Percentiles rank a stretch among this genome's conserved stretches.
phyloP scores from a whole-genome alignment of 2,888 invertebrate genomes.

The Drosophila percnosoma region DNA sequence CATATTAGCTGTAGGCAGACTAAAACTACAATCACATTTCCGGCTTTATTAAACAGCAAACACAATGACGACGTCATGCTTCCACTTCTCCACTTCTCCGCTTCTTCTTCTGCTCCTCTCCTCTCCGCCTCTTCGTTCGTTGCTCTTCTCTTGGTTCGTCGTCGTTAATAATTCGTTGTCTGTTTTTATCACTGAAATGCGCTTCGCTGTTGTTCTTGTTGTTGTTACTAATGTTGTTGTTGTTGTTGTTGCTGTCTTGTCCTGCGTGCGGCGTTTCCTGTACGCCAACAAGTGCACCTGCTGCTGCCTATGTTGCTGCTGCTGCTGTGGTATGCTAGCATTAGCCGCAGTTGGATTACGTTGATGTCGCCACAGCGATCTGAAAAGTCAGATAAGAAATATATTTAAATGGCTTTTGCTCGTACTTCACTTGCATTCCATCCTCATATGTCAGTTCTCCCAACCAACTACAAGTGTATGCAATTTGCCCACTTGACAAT shows the following conservation, averaged over 20 bases:
- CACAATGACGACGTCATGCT: conserved; percentile 58
- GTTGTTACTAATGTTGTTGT: not conserved
- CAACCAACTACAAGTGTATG: conserved; percentile 20
- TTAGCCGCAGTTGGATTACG: conserved; percentile 62
- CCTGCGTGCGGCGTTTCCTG: conserved; percentile 64
- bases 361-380: conserved; percentile 57
- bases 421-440: conserved; percentile 44
- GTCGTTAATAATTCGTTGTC: conserved; percentile 68
- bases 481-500: conserved; percentile 65
- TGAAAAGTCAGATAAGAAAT: conserved; percentile 70
- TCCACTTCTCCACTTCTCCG: not conserved
- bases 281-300: conserved; percentile 58
- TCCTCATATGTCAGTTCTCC: conserved; percentile 18
- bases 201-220: conserved; percentile 14
- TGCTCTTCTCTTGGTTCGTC: conserved; percentile 46
- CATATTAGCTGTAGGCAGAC: conserved; percentile 67
- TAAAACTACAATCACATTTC: conserved; percentile 71
- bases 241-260: conserved; percentile 28
- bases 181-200: conserved; percentile 44
- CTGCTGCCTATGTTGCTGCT: conserved; percentile 21
- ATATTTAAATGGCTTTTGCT: conserved; percentile 59
- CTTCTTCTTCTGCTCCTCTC: conserved; percentile 10
- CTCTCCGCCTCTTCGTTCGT: conserved; percentile 8
- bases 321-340: conserved; percentile 48
- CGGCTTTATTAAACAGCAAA: conserved; percentile 66